Percentiles rank a stretch among this genome's conserved stretches.
Conservation (phyloP, 2,797 vertebrate genomes). For the Anguilla megastoma region DNA sequence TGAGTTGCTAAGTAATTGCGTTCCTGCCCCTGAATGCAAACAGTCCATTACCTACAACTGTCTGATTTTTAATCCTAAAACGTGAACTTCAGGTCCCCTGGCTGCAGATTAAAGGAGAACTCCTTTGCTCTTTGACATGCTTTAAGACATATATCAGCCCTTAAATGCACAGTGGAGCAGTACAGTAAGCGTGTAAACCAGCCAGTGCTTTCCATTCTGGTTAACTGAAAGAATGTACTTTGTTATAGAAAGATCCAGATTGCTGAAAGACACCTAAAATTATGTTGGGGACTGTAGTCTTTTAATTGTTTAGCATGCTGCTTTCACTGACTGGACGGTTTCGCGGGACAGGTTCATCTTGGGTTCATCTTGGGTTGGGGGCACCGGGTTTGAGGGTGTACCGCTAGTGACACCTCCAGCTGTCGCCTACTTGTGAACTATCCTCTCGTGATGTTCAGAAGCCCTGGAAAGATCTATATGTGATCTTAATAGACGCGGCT, state of each 20-base stretch:
- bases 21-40: constrained; percentile 62
- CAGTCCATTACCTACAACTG: constrained; percentile 63
- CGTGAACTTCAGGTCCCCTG: constrained; percentile 48
- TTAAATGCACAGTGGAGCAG: background rate
- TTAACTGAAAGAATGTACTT: background rate
- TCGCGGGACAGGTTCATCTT: background rate
- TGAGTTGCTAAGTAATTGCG: constrained; percentile 64
- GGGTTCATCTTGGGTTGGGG: background rate
- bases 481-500: constrained; percentile 35
- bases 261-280: background rate
- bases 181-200: background rate
- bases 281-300: background rate
- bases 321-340: background rate
- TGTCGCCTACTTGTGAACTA: constrained; percentile 6
- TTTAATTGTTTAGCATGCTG: background rate
- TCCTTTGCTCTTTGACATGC: background rate
- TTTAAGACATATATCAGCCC: background rate
- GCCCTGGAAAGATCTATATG: constrained; percentile 32
- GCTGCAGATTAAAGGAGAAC: constrained; percentile 50
- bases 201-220: background rate
- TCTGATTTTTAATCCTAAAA: constrained; percentile 58
- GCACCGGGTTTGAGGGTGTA: constrained; percentile 23
- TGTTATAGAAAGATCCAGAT: background rate
- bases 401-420: constrained; percentile 8
- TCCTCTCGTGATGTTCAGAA: constrained; percentile 21